Evolutionary conservation across 2,113 vertebrate species (phyloP).

Genomic region (Apodemus speciosus): DNA sequence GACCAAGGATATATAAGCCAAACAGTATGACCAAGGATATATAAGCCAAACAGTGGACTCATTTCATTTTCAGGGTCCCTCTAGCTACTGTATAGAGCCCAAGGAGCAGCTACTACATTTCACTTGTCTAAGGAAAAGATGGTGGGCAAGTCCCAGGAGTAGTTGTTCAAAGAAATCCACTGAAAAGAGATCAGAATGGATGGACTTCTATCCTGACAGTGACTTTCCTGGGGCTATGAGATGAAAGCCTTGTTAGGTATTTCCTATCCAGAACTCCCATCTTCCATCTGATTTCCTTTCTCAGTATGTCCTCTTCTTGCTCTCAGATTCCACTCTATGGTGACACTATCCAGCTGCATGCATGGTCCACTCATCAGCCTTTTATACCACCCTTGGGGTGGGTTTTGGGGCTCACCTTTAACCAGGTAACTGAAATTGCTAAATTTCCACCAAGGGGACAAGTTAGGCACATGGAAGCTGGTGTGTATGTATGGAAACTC

Average conservation of each 20-base stretch:
- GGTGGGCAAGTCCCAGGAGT: not conserved
- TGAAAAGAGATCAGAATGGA: fast-evolving
- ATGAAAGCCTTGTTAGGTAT: not conserved
- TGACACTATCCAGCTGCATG: not conserved
- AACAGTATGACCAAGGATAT: not conserved
- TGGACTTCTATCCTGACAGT: not conserved
- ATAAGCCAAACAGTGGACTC: not conserved
- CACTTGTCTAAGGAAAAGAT: not conserved
- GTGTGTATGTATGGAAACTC: not conserved
- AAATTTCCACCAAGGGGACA: not conserved
- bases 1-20: not conserved
- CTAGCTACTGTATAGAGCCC: not conserved
- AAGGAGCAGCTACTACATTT: not conserved
- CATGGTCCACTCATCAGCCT: not conserved
- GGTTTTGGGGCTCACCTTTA: no score
- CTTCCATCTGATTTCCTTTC: not conserved
- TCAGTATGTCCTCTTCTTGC: not conserved
- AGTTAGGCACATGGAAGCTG: not conserved
- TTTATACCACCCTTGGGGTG: not conserved
- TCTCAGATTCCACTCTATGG: not conserved
- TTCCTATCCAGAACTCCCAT: not conserved
- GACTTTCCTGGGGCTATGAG: not conserved
- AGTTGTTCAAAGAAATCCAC: not conserved
- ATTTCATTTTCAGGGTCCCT: not conserved
- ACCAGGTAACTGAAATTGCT: not conserved